Percentiles rank a stretch among this genome's conserved stretches.
Evolutionary conservation across 1,140 invertebrate genomes (phyloP).

Genomic region (Heliconius hewitsoni): DNA sequence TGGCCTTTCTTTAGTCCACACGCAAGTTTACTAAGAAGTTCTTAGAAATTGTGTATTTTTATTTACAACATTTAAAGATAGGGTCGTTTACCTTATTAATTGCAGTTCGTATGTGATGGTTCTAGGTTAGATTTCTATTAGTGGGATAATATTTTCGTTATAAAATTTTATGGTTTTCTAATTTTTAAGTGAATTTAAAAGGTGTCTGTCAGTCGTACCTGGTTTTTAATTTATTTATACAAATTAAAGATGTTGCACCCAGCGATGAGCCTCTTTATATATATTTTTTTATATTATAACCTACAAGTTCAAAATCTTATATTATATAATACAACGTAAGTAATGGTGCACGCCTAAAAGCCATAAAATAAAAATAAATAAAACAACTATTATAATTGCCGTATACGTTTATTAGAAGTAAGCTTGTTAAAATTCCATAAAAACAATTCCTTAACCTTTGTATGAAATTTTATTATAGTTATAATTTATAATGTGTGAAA

Average conservation of each 20-base stretch:
- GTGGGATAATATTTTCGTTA: no score
- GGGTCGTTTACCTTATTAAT: neutral
- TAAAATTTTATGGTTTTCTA: no score
- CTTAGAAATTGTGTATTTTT: neutral
- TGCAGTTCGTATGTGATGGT: neutral
- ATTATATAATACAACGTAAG: neutral
- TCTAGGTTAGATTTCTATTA: neutral
- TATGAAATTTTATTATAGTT: neutral
- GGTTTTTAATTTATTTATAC: no score
- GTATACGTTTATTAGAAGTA: neutral
- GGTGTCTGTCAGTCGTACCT: no score
- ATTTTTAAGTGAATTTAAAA: no score
- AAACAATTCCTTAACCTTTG: neutral
- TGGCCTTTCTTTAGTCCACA: conserved; percentile 17
- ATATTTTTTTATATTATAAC: no score
- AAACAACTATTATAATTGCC: neutral
- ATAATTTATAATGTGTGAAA: no score
- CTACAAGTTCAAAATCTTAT: no score
- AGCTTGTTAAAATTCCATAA: neutral
- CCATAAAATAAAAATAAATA: neutral
- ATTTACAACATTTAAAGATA: neutral
- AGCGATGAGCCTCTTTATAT: no score
- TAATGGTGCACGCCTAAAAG: neutral
- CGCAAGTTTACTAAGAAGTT: neutral
- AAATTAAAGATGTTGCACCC: no score